Percentiles rank a stretch among this genome's conserved stretches.
These are phyloP conservation scores for Plectrocnemia conspersa DNA, from an alignment of 1,140 invertebrate genomes.

Conservation along the genomic window DNA sequence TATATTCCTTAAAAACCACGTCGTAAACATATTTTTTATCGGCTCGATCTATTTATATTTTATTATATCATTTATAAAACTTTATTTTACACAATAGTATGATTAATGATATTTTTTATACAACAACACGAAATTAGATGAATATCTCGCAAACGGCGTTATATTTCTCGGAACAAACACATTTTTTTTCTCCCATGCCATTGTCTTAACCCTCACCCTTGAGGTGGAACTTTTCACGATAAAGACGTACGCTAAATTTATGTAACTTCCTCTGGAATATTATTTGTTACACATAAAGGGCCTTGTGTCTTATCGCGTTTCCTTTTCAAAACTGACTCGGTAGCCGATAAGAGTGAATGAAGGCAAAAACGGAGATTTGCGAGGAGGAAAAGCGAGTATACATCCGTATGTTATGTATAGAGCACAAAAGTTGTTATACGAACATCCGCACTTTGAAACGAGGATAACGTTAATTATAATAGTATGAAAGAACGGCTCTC, in stretches of 20 bases:
- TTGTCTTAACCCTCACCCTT: slow-evolving; percentile 8
- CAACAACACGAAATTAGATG: not conserved
- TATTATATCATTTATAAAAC: no score
- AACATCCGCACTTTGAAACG: slow-evolving; percentile 4
- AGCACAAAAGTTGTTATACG: slow-evolving; percentile 18
- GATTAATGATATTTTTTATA: not conserved
- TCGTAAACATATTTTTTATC: no score
- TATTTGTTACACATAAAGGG: slow-evolving; percentile 23
- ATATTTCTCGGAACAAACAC: no score
- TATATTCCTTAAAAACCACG: no score
- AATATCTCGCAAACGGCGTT: not conserved
- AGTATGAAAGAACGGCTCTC: slow-evolving; percentile 15
- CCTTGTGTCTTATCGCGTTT: slow-evolving; percentile 20
- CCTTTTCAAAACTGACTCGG: slow-evolving; percentile 23
- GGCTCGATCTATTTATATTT: no score
- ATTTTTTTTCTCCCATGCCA: no score
- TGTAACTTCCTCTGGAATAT: slow-evolving; percentile 18
- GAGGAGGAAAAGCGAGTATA: slow-evolving; percentile 20
- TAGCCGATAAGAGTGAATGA: slow-evolving; percentile 23
- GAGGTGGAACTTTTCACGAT: slow-evolving; percentile 5
- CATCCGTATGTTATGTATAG: slow-evolving; percentile 10
- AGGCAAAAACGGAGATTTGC: slow-evolving; percentile 25
- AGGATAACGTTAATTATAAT: slow-evolving; percentile 25
- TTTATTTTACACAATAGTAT: no score
- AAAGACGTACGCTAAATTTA: slow-evolving; percentile 16